Conservation (phyloP, 2,888 invertebrate genomes). For the Archaeoteleia sp. region DNA sequence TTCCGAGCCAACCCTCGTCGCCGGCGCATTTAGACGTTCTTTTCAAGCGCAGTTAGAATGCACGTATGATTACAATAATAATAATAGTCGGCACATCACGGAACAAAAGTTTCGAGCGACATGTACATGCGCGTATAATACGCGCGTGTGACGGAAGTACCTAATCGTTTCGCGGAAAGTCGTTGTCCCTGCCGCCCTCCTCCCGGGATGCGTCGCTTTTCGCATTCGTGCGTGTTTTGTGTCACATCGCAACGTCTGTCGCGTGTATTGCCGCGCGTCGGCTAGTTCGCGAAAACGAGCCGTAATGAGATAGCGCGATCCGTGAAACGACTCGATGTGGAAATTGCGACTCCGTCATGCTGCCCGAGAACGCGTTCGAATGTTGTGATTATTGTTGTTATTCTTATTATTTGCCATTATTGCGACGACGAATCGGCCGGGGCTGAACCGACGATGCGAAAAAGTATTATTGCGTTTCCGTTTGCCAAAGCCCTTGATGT, state of each 20-base stretch:
- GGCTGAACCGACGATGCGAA: slow-evolving; percentile 18
- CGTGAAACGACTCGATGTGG: slow-evolving; percentile 38
- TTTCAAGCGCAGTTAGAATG: slow-evolving; percentile 19
- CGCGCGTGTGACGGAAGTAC: slow-evolving; percentile 38
- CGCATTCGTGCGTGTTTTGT: slow-evolving; percentile 32
- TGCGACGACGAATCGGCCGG: slow-evolving; percentile 4
- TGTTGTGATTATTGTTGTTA: slow-evolving; percentile 35
- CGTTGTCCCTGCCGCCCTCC: too few relatives aligned
- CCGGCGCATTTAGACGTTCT: slow-evolving; percentile 22
- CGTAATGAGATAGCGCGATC: slow-evolving; percentile 43
- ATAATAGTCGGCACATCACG: slow-evolving; percentile 27
- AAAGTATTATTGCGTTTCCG: slow-evolving; percentile 40
- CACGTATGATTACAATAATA: slow-evolving; percentile 26
- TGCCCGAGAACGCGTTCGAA: slow-evolving; percentile 33
- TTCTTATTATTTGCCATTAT: slow-evolving; percentile 29
- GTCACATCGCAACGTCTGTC: slow-evolving; percentile 39
- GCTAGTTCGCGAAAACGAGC: slow-evolving; percentile 43
- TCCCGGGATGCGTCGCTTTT: slow-evolving; percentile 34
- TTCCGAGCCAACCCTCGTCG: slow-evolving; percentile 18
- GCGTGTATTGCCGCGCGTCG: slow-evolving; percentile 35
- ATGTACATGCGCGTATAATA: slow-evolving; percentile 17
- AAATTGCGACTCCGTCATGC: slow-evolving; percentile 40
- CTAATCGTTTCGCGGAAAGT: slow-evolving; percentile 49
- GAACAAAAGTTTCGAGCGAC: slow-evolving; percentile 34
- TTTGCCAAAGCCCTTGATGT: slow-evolving; percentile 1